phyloP scores from a whole-genome alignment of 2,797 vertebrate species.

The Sebastolobus altivelis region DNA sequence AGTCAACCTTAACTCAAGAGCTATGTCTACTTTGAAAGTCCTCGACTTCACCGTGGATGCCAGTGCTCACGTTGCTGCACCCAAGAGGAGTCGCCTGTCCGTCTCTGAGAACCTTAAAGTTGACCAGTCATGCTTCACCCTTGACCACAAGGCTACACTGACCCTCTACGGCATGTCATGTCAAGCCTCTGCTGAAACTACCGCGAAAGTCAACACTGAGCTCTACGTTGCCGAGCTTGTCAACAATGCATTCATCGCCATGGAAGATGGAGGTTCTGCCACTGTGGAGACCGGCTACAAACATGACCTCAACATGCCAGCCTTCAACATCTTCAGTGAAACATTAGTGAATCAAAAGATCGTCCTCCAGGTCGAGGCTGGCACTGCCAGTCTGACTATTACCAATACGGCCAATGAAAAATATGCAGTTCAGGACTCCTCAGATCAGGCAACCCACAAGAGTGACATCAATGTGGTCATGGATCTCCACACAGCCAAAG shows the following conservation, averaged over 20 bases:
- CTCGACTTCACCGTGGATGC: constrained; percentile 88
- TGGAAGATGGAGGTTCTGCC: constrained; percentile 84
- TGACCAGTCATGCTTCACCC: constrained; percentile 83
- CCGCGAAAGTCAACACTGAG: constrained; percentile 81
- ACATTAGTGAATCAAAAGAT: constrained; percentile 84
- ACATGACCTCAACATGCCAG: constrained; percentile 88
- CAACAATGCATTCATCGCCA: constrained; percentile 80
- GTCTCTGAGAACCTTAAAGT: constrained; percentile 88
- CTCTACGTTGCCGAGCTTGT: constrained; percentile 85
- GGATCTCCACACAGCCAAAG: constrained; percentile 81
- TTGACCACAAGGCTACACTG: constrained; percentile 85
- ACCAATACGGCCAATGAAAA: constrained; percentile 86
- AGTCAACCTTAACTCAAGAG: constrained; percentile 85
- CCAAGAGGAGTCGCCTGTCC: constrained; percentile 81
- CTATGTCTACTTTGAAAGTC: constrained; percentile 84
- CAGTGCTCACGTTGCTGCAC: constrained; percentile 83
- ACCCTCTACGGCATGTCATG: constrained; percentile 78
- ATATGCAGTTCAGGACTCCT: constrained; percentile 79
- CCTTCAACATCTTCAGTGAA: constrained; percentile 85
- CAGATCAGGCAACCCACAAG: constrained; percentile 88
- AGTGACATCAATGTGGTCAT: constrained; percentile 83
- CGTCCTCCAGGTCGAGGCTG: constrained; percentile 80
- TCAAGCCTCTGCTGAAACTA: constrained; percentile 85
- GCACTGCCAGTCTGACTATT: constrained; percentile 80
- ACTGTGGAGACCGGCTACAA: constrained; percentile 85